A percentile compares a stretch with the other conserved stretches of the same genome.
These are phyloP conservation scores for Cosmorhoe ocellata DNA, from an alignment of 2,888 invertebrate genomes.

Conservation along the genomic window DNA sequence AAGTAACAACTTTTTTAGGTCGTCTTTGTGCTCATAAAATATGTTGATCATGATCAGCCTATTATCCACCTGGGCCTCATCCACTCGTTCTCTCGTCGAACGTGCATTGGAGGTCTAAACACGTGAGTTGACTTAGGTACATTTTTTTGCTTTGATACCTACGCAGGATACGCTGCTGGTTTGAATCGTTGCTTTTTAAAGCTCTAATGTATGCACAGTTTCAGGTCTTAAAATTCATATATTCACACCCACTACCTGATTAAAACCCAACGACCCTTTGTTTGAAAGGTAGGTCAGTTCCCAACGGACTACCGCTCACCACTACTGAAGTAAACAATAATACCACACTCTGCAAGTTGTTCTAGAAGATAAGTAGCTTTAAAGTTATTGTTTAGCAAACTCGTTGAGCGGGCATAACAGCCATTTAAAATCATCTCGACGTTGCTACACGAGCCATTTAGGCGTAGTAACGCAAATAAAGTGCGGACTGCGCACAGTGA, in stretches of 20 bases:
- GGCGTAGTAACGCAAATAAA: no score
- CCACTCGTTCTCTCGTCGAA: neutral
- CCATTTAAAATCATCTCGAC: no score
- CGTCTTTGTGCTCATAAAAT: neutral
- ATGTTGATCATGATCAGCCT: conserved; percentile 3
- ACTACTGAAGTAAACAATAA: neutral
- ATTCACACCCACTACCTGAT: neutral
- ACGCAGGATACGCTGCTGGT: no score
- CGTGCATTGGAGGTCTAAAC: neutral
- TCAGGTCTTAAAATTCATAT: neutral
- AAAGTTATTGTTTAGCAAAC: conserved; percentile 7
- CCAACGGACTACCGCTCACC: neutral
- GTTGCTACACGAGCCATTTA: no score
- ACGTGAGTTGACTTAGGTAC: no score
- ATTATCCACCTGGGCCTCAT: conserved; percentile 1
- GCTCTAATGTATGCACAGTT: no score
- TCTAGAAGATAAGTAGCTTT: neutral
- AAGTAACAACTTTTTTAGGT: neutral
- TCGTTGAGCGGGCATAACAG: conserved; percentile 4
- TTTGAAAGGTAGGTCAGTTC: conserved; percentile 4
- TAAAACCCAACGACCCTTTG: conserved; percentile 2
- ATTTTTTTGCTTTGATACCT: no score
- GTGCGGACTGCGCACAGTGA: no score
- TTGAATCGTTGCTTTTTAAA: no score
- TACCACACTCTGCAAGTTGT: neutral